Evolutionary conservation across 1,140 invertebrate species (phyloP).

Genomic region (Dreissena polymorpha): DNA sequence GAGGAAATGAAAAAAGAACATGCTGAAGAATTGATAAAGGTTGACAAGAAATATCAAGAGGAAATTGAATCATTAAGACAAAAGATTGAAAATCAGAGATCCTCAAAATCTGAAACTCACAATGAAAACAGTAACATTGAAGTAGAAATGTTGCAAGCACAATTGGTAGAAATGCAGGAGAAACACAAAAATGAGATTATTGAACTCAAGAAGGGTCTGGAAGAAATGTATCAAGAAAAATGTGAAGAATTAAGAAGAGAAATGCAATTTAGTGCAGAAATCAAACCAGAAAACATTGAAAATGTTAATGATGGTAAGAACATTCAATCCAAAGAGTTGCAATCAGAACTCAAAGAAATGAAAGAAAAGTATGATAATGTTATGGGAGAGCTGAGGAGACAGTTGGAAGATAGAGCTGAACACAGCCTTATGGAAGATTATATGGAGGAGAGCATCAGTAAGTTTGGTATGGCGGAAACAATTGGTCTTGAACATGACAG

Average conservation of each 20-base stretch:
- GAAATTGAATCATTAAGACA: no score
- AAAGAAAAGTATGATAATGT: constrained; percentile 26
- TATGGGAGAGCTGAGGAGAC: not conserved
- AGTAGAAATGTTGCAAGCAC: constrained; percentile 11
- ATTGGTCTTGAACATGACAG: no score
- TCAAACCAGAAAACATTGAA: constrained; percentile 6
- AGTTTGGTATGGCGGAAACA: not conserved
- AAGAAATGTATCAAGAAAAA: not conserved
- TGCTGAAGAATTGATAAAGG: not conserved
- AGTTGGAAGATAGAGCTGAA: not conserved
- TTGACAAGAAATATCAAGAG: no score
- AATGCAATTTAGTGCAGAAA: constrained; percentile 17
- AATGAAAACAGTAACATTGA: not conserved
- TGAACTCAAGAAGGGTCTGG: not conserved
- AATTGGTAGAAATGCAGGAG: constrained; percentile 28
- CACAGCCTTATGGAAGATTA: not conserved
- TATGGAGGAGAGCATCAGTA: not conserved
- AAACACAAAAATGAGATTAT: constrained; percentile 2
- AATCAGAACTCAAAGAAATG: constrained; percentile 51
- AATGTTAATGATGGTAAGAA: constrained; percentile 18
- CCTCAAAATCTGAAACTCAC: not conserved
- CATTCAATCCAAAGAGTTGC: constrained; percentile 48
- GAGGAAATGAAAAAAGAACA: not conserved
- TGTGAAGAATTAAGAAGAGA: not conserved
- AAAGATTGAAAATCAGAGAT: no score